Percentiles rank a stretch among this genome's conserved stretches.
Conservation (phyloP, 2,113 vertebrate genomes). For the Lepus europaeus region DNA sequence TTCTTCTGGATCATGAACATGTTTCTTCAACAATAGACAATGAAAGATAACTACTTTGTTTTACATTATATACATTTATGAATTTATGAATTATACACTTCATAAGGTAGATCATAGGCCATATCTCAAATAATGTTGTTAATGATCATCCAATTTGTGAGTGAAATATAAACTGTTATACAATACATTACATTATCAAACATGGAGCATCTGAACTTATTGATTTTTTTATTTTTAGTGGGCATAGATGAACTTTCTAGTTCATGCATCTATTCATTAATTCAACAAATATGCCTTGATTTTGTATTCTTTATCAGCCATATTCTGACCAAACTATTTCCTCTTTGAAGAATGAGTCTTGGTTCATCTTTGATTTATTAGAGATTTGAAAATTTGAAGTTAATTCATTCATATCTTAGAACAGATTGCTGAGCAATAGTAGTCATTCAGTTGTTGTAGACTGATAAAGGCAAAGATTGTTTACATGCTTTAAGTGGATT, state of each 20-base stretch:
- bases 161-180: not conserved
- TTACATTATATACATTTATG: not conserved
- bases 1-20: not conserved
- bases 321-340: conserved; percentile 56
- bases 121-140: not conserved
- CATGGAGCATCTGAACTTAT: not conserved
- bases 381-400: conserved; percentile 17
- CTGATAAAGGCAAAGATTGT: not conserved
- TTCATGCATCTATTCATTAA: not conserved
- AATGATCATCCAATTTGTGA: not conserved
- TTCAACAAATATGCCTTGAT: not conserved
- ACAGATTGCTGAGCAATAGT: not conserved
- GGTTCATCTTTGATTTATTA: conserved; percentile 52
- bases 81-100: not conserved
- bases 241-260: not conserved
- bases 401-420: not conserved
- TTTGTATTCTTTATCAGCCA: not conserved
- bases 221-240: not conserved
- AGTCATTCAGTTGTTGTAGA: not conserved
- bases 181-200: not conserved
- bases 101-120: not conserved
- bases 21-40: not conserved
- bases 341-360: conserved; percentile 52
- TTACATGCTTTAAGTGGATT: not conserved
- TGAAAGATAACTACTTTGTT: not conserved